Evolutionary conservation across 2,888 invertebrate genomes (phyloP).

Genomic region (Periphyllus acericola): DNA sequence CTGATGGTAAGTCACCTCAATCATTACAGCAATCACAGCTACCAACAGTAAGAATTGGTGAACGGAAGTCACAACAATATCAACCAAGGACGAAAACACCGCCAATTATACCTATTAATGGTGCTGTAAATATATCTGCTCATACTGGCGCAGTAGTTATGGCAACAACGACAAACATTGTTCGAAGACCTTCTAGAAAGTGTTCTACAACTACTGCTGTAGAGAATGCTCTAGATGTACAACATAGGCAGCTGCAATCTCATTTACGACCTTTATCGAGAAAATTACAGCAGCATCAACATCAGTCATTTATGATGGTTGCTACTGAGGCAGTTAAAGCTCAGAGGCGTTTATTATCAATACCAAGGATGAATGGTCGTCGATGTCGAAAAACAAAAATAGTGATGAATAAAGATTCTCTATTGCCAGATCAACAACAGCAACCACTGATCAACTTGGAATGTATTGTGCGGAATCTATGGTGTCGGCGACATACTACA

Average conservation of each 20-base stretch:
- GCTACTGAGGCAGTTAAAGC: not conserved
- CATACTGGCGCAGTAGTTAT: not conserved
- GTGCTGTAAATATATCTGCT: not conserved
- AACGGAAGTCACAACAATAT: not conserved
- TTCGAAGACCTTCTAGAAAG: slow-evolving; percentile 25
- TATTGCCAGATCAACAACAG: not conserved
- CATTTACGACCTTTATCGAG: not conserved
- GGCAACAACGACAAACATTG: slow-evolving; percentile 21
- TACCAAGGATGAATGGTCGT: not conserved
- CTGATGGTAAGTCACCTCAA: slow-evolving; percentile 4
- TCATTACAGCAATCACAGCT: not conserved
- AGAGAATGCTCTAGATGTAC: not conserved
- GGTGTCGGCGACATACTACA: slow-evolving; percentile 23
- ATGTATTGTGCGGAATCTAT: slow-evolving; percentile 12
- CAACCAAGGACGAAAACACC: not conserved
- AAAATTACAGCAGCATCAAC: slow-evolving; percentile 18
- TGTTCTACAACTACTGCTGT: slow-evolving; percentile 17
- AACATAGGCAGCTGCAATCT: not conserved
- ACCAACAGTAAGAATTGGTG: not conserved
- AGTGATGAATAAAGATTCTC: not conserved
- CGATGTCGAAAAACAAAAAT: not conserved
- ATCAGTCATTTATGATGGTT: slow-evolving; percentile 36
- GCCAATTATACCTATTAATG: not conserved
- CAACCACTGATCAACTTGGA: slow-evolving; percentile 14
- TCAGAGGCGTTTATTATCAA: not conserved